phyloP scores from a whole-genome alignment of 1,140 invertebrate species.

The Ostrea edulis region DNA sequence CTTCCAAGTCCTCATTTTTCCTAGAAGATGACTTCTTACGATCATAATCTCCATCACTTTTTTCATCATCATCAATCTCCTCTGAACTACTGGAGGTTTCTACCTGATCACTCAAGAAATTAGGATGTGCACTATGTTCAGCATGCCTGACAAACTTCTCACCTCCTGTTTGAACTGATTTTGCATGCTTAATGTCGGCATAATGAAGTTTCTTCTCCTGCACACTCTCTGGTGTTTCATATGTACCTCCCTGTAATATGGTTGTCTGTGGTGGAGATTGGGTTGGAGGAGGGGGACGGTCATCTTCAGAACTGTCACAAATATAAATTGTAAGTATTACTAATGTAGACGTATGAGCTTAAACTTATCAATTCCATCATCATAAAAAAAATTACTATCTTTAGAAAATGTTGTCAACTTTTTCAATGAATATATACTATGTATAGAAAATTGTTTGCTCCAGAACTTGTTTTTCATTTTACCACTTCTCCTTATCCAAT shows the following conservation, averaged over 20 bases:
- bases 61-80: conserved; percentile 13
- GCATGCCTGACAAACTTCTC: conserved; percentile 9
- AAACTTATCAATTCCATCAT: too few relatives aligned
- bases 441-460: too few relatives aligned
- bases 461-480: too few relatives aligned
- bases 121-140: conserved; percentile 30
- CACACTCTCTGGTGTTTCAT: conserved; percentile 5
- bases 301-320: background rate
- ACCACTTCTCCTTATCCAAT: too few relatives aligned
- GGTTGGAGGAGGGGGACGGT: conserved; percentile 31
- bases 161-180: background rate
- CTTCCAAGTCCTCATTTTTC: conserved; percentile 15
- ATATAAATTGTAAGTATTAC: background rate
- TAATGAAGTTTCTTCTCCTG: conserved; percentile 21
- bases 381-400: too few relatives aligned
- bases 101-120: conserved; percentile 47
- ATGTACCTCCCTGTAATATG: conserved; percentile 2
- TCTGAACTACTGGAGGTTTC: conserved; percentile 29
- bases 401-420: too few relatives aligned
- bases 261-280: background rate
- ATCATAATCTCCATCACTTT: conserved; percentile 23
- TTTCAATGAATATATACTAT: too few relatives aligned
- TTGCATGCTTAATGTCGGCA: conserved; percentile 4
- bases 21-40: conserved; percentile 1
- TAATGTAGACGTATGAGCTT: background rate